Evolutionary conservation across 2,888 invertebrate genomes (phyloP).

Genomic region (Mamestra brassicae): DNA sequence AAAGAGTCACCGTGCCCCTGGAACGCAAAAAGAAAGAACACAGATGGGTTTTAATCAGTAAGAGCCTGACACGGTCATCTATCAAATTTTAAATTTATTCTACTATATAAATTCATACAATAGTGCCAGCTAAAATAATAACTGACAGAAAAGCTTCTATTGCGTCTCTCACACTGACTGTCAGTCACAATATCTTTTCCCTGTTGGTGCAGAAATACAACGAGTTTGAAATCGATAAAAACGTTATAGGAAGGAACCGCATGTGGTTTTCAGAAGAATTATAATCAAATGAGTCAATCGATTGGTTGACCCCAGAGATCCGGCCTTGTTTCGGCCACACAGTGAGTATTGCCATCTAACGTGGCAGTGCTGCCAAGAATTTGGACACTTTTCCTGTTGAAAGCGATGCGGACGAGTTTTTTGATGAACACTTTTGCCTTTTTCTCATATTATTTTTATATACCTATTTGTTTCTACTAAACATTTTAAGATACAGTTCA

Average conservation of each 20-base stretch:
- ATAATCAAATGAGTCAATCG: not conserved
- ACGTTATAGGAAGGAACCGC: not conserved
- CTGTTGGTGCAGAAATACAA: slow-evolving; percentile 1
- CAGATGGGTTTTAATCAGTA: too few species aligned
- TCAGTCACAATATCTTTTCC: not conserved
- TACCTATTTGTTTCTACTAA: too few species aligned
- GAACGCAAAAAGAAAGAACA: too few species aligned
- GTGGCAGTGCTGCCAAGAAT: not conserved
- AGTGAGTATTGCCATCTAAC: not conserved
- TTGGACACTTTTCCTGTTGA: not conserved
- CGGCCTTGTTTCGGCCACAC: too few species aligned
- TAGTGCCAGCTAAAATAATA: not conserved
- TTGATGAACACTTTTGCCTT: not conserved
- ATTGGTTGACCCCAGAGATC: not conserved
- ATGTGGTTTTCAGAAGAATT: not conserved
- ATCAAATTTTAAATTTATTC: too few species aligned
- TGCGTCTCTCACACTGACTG: slow-evolving; percentile 2
- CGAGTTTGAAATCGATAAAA: not conserved
- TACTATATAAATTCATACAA: not conserved
- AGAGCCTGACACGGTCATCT: too few species aligned
- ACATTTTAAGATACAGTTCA: too few species aligned
- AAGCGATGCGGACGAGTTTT: not conserved
- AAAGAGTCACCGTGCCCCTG: too few species aligned
- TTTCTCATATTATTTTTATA: not conserved
- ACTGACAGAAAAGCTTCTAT: not conserved